Evolutionary conservation across 2,888 invertebrate species (phyloP), one percentile per base, ranked within the genome.

Genomic region (Stenotaenia linearis): DNA sequence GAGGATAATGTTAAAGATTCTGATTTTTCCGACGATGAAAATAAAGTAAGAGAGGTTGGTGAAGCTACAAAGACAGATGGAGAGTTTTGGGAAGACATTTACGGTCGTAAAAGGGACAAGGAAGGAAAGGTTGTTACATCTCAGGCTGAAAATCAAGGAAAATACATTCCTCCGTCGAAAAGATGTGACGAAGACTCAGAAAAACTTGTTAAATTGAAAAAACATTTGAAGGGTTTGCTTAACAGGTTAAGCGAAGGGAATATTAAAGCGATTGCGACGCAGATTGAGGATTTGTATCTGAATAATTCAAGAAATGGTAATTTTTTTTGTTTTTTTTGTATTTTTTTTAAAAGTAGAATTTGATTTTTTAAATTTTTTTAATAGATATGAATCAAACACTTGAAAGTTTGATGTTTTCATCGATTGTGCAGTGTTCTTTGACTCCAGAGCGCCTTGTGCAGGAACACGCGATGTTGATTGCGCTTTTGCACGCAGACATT

Each of bases 181-280:
- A 61, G 85, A 84, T 18, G 28, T 10, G 32, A 23, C 2, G 25
- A 6, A 25, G 23, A 10, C 85, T 87, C 90, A 81, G 88, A 88
- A 84, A 82, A 92, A 81, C 84, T 93, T 32, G 88, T 88, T 10
- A 90, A 90, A 82, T 85, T 97, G n/a, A 91, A 89, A 83, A 91
- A 91, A 83, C 93, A 93, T 86, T 88, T 97, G 80, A 97, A 97
- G 88, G 97, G 95, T 87, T 88, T 94, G 1, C 86, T 97, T 0
- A 97, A 97, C 88, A 80, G 94, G 80, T 86, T 96, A 50, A 91
- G 96, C 0, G 96, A 96, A 84, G 90, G 91, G 25, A 98, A 97
- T 86, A 91, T 98, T 85, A 93, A 94, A 85, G 91, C 91, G 85
- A 95, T 97, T 32, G 89, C 92, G 78, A 89, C 89, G 23, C 90